phyloP scores from a whole-genome alignment of 2,888 invertebrate species.

The Melitaea athalia region DNA sequence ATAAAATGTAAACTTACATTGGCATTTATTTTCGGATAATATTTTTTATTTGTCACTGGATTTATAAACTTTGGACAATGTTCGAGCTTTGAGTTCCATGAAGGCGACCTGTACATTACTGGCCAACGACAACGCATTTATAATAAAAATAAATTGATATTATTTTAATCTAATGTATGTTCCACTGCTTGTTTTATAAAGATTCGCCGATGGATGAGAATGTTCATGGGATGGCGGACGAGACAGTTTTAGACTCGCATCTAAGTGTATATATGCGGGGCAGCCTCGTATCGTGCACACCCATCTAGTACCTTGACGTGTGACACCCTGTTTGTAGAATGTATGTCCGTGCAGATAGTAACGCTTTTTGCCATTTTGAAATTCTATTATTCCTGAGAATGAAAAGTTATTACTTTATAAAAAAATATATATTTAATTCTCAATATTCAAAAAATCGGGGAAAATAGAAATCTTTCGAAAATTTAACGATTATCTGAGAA shows the following conservation, averaged over 20 bases:
- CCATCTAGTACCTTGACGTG: conserved; percentile 45
- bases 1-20: too few relatives aligned
- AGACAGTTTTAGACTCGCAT: conserved; percentile 25
- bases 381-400: conserved; percentile 30
- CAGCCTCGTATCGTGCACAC: conserved; percentile 37
- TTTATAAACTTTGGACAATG: too few relatives aligned
- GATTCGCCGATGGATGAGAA: conserved; percentile 39
- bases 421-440: too few relatives aligned
- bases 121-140: too few relatives aligned
- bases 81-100: too few relatives aligned
- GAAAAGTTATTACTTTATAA: not conserved
- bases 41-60: too few relatives aligned
- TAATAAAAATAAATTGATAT: too few relatives aligned
- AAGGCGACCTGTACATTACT: too few relatives aligned
- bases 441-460: too few relatives aligned
- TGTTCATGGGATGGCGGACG: conserved; percentile 41
- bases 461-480: too few relatives aligned
- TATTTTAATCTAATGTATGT: conserved; percentile 41
- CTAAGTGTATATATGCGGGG: conserved; percentile 30
- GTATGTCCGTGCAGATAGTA: conserved; percentile 46
- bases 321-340: conserved; percentile 46
- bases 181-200: conserved; percentile 39
- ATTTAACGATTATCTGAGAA: too few relatives aligned
- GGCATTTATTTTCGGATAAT: too few relatives aligned
- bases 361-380: conserved; percentile 43